Base-by-base conservation (phyloP, 1,140 invertebrate genomes). In the Lysiphlebus fabarum region DNA sequence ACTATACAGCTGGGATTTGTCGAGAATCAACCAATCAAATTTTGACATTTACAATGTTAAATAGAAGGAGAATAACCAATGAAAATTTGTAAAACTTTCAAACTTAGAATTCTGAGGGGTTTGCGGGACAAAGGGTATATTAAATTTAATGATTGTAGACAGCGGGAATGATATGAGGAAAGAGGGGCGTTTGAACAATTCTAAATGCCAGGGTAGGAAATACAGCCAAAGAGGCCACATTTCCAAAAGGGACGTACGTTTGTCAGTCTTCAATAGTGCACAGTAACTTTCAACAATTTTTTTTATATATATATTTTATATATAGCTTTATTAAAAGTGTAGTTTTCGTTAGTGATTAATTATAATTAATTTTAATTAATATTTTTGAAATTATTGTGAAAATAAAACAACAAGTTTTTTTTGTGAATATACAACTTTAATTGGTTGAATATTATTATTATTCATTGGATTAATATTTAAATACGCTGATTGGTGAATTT, bases 1-100 rank as follows among this genome's bases (percentile, higher is more conserved):
- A 67, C 34, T 70, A 75, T 72, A 66, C 72, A 68, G 69, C 67
- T 73, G 70, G 70, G 73, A 78, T 78, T 78, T 75, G 76, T 75
- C 70, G 65, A 60, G 62, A 41, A 61, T 64, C 65, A 64, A 66
- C 76, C 76, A 78, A 77, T 77, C 60, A 56, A 40, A 40, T 51
- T 11, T 7, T n/a, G 1, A 9, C 9, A 51, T 34, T 51, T 9
- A 37, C n/a, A 51, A 37, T 9, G n/a, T 7, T 11, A 14, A 9
- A n/a, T n/a, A 4, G 49, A 12, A 4, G 17, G 17, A 26, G 17
- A 26, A 26, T 26, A 26, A 26, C 17, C 17, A 26, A 26, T 26
- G 17, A 26, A 26, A 26, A 26, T 26, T 26, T 26, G 2, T 1
- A 4, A 26, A 26, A 26, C 4, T 26, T 26, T 26, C 2, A 26